Evolutionary conservation across 1,140 invertebrate species (phyloP), one percentile per base, ranked within the genome.

Genomic region (Drosophila malerkotliana): DNA sequence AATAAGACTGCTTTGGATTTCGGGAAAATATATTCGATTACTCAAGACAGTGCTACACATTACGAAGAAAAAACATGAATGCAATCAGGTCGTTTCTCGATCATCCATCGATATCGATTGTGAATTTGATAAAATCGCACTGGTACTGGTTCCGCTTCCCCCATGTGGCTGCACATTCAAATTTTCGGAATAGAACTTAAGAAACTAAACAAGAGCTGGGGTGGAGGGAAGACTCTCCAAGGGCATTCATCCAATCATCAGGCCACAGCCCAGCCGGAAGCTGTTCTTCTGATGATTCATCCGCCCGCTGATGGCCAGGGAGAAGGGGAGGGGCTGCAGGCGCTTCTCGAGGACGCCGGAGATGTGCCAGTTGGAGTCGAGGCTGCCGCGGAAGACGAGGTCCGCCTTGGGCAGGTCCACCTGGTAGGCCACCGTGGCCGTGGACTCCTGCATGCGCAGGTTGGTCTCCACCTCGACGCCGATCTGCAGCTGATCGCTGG

Each of bases 341-440:
- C 97, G 96, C 93, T 99, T 98, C 92, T 99, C 98, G 61, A 99
- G 92, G 0, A 98, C 96, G 1, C 96, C 98, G 51, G 96, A 97
- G 28, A 99, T 95, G 57, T 95, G 97, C 97, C 98, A 99, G 92
- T 99, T 99, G 37, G 97, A 97, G 92, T 99, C 98, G 32, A 98
- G 92, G 91, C 96, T 96, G 79, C 97, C 98, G 95, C 95, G 97
- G 91, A 99, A 98, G 4, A 96, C 94, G 68, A 99, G 93, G 92
- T 99, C 98, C 47, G 98, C 98, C 92, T 98, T 99, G n/a, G 98
- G 98, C 90, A 99, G 93, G 92, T 99, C 98, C 56, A 98, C 94
- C 93, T 99, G 98, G 92, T 99, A 99, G n/a, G 96, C 98, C 73
- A 99, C 94, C 1, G 97, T 97, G 24, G 97, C 97, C n/a, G 96